Evolutionary conservation across 2,888 invertebrate species (phyloP).

Genomic region (Polietes domitor): DNA sequence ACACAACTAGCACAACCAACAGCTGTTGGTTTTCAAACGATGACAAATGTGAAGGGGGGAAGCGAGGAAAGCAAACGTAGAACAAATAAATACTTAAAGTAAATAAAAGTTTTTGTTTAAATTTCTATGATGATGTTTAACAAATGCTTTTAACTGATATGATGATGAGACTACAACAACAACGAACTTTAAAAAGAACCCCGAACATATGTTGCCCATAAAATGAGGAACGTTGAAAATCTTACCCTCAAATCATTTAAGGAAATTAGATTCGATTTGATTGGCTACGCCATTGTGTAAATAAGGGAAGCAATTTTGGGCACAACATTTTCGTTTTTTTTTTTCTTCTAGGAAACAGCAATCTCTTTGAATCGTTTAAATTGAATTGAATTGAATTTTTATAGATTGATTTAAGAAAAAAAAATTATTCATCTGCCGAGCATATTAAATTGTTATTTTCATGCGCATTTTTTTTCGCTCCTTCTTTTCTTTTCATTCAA

Average conservation of each 20-base stretch:
- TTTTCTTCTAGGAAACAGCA: not conserved
- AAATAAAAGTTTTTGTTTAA: not conserved
- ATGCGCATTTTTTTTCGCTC: slow-evolving; percentile 21
- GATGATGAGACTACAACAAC: no score
- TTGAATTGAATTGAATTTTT: not conserved
- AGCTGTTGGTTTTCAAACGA: not conserved
- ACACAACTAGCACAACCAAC: not conserved
- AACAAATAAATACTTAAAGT: not conserved
- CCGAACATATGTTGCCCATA: not conserved
- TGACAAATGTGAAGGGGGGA: not conserved
- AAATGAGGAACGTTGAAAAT: not conserved
- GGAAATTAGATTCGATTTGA: not conserved
- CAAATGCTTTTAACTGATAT: not conserved
- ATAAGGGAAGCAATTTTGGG: not conserved
- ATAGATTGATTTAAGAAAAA: slow-evolving; percentile 19
- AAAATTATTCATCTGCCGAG: not conserved
- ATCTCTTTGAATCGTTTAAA: slow-evolving; percentile 12
- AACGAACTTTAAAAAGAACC: not conserved
- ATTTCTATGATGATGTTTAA: not conserved
- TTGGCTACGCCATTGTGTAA: not conserved
- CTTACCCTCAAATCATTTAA: not conserved
- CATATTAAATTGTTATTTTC: slow-evolving; percentile 41
- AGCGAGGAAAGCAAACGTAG: not conserved
- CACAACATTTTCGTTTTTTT: not conserved
- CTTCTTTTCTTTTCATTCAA: slow-evolving; percentile 31